phyloP scores from a whole-genome alignment of 2,113 vertebrate genomes.

The Penelope pileata region DNA sequence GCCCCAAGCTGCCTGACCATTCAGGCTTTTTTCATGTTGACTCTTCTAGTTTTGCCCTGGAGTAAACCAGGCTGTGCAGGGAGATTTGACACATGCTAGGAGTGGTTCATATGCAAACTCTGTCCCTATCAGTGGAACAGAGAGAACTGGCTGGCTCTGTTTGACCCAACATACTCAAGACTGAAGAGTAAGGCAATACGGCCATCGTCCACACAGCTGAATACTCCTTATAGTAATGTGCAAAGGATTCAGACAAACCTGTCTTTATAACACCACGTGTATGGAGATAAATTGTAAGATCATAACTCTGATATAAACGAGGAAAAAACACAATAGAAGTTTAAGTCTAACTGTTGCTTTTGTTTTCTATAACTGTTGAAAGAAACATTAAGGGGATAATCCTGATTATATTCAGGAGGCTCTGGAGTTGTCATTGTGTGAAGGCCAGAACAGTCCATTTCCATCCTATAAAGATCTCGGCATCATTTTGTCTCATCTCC shows the following conservation, averaged over 20 bases:
- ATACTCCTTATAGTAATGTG: fast-evolving
- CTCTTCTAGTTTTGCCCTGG: neutral
- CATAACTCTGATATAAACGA: neutral
- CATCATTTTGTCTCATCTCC: neutral
- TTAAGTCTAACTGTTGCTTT: neutral
- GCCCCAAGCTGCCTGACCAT: neutral
- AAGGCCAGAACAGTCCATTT: neutral
- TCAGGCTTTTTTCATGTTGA: neutral
- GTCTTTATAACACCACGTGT: neutral
- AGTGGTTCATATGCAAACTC: neutral
- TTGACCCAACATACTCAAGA: neutral
- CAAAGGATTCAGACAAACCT: neutral
- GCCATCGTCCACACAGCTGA: neutral
- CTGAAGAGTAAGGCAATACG: neutral
- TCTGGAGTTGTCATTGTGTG: neutral
- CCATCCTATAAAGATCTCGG: neutral
- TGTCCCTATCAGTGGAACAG: neutral
- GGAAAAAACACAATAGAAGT: neutral
- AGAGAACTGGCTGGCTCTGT: neutral
- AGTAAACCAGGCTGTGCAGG: neutral
- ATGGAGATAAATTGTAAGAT: neutral
- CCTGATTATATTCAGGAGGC: neutral
- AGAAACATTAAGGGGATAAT: neutral
- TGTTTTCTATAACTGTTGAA: neutral
- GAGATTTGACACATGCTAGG: neutral